These are phyloP conservation scores for Cyprinella venusta DNA, from an alignment of 2,797 vertebrate species.

Conservation along the genomic window DNA sequence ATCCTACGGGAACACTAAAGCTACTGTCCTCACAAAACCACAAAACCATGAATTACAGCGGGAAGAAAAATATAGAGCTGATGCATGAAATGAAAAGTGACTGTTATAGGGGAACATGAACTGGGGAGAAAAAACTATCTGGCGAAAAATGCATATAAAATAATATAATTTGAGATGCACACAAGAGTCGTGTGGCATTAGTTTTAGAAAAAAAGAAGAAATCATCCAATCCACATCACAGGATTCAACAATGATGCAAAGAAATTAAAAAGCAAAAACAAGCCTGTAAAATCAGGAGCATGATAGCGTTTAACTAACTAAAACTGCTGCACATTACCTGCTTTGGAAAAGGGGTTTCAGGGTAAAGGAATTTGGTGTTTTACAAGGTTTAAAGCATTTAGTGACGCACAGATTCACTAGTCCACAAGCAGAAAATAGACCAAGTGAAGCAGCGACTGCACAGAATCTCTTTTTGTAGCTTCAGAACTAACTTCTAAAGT, in stretches of 20 bases:
- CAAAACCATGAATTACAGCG: neutral
- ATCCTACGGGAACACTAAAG: conserved; percentile 6
- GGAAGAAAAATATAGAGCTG: neutral
- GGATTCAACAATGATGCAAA: conserved; percentile 29
- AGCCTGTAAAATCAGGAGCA: conserved; percentile 5
- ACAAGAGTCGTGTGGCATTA: neutral
- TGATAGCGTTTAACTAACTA: conserved; percentile 8
- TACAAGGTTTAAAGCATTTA: conserved; percentile 49
- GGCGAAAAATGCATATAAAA: neutral
- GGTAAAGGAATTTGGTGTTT: conserved; percentile 63
- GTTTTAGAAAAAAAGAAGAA: neutral
- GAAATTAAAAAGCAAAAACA: conserved; percentile 28
- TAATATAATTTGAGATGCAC: neutral
- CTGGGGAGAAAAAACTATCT: too few species aligned
- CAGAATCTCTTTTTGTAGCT: neutral
- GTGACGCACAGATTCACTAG: neutral
- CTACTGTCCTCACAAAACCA: neutral
- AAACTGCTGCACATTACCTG: conserved; percentile 9
- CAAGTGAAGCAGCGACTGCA: neutral
- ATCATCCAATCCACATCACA: neutral
- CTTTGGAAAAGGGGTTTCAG: conserved; percentile 59
- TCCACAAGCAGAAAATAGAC: neutral
- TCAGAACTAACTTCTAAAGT: neutral
- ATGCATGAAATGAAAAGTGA: neutral
- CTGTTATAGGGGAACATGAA: too few species aligned